A percentile compares a stretch with the other conserved stretches of the same genome.
These are phyloP conservation scores for Pseudomyrmex cubaensis DNA, from an alignment of 1,140 invertebrate genomes.

Conservation along the genomic window DNA sequence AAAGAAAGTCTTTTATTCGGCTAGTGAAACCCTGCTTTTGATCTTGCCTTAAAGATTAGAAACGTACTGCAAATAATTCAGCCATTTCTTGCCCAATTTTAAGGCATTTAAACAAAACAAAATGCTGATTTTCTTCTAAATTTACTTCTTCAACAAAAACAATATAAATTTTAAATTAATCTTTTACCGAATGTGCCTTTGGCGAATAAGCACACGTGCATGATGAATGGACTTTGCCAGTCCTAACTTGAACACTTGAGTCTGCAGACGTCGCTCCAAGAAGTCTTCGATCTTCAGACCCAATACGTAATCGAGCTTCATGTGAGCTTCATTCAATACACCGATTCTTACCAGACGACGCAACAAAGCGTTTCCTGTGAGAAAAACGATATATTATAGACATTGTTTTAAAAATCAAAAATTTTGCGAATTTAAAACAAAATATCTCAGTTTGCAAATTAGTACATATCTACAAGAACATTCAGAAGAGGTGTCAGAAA, in stretches of 20 bases:
- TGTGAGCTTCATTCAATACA: slow-evolving; percentile 90
- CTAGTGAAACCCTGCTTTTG: slow-evolving; percentile 83
- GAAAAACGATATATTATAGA: slow-evolving; percentile 33
- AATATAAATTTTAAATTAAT: not conserved
- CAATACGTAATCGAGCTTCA: slow-evolving; percentile 99
- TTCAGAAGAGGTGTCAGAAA: slow-evolving; percentile 92
- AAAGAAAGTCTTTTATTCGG: slow-evolving; percentile 73
- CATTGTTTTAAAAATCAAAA: not conserved
- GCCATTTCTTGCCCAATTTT: slow-evolving; percentile 84
- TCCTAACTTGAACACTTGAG: slow-evolving; percentile 99
- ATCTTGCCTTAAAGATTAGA: slow-evolving; percentile 86
- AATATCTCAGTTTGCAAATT: slow-evolving; percentile 31
- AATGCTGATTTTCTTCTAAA: too few relatives aligned
- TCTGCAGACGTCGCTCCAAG: slow-evolving; percentile 98
- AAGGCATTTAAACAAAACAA: slow-evolving; percentile 76
- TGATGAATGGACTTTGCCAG: slow-evolving; percentile 99
- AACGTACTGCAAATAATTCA: slow-evolving; percentile 86
- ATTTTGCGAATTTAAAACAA: slow-evolving; percentile 1
- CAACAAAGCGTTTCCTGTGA: slow-evolving; percentile 92
- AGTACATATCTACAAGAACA: slow-evolving; percentile 76
- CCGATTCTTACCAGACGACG: slow-evolving; percentile 99
- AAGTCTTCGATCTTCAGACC: slow-evolving; percentile 99
- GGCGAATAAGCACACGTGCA: slow-evolving; percentile 98
- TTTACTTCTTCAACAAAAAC: not conserved
- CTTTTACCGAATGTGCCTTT: slow-evolving; percentile 98